Evolutionary conservation across 2,888 invertebrate species (phyloP).

Genomic region (Conops quadrifasciatus): DNA sequence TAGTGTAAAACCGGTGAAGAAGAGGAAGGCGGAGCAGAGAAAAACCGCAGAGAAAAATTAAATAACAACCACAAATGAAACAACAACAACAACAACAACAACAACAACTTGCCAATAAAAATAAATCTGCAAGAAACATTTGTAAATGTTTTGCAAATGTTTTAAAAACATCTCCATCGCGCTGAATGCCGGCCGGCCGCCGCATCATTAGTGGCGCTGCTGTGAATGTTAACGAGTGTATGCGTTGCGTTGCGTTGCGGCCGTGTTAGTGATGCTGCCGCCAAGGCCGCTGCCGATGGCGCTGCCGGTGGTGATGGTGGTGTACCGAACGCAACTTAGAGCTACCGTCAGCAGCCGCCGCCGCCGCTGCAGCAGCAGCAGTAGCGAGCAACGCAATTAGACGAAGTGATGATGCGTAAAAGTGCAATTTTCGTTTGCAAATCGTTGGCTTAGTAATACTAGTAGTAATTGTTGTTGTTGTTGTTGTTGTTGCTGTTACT

Average conservation of each 20-base stretch:
- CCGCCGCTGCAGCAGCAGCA: neutral
- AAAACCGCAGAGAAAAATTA: too few species aligned
- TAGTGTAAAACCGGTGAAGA: neutral
- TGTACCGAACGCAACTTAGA: neutral
- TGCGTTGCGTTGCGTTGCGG: neutral
- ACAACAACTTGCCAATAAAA: neutral
- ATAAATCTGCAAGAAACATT: constrained; percentile 15
- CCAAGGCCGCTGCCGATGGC: neutral
- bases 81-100: constrained; percentile 18
- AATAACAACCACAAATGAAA: constrained; percentile 11
- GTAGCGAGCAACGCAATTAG: constrained; percentile 15
- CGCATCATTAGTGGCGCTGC: constrained; percentile 25
- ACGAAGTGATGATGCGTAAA: constrained; percentile 34
- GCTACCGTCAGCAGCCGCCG: neutral
- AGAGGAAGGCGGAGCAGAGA: too few species aligned
- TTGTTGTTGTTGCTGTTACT: neutral
- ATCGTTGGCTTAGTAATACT: too few species aligned
- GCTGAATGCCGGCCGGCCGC: neutral
- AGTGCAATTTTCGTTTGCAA: constrained; percentile 7
- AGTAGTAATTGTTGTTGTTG: neutral
- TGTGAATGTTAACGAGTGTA: constrained; percentile 1
- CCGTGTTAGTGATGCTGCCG: neutral
- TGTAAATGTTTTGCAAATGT: constrained; percentile 30
- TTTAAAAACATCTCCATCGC: constrained; percentile 24
- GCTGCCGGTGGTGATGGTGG: neutral